Percentiles rank a stretch among this genome's conserved stretches.
Conservation (phyloP, 2,888 invertebrate genomes). For the Bombylius major region DNA sequence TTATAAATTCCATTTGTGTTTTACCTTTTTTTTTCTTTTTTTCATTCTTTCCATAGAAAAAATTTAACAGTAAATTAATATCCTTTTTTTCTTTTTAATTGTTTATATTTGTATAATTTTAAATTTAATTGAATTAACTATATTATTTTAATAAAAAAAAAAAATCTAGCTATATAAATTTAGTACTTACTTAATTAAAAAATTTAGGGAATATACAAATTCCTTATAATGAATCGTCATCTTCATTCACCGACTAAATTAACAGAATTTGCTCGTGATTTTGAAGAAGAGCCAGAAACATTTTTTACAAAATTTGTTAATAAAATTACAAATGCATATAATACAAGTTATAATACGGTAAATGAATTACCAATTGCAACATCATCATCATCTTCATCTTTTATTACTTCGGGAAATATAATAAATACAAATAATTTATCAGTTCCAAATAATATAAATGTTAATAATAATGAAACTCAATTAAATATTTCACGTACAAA, state of each 20-base stretch:
- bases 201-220: too few species aligned
- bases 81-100: too few species aligned
- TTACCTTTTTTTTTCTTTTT: too few species aligned
- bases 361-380: slow-evolving; percentile 27
- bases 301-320: slow-evolving; percentile 34
- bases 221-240: slow-evolving; percentile 41
- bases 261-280: slow-evolving; percentile 58
- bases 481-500: slow-evolving; percentile 7
- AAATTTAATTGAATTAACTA: too few species aligned
- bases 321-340: slow-evolving; percentile 36
- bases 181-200: too few species aligned
- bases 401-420: not conserved
- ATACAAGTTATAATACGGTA: slow-evolving; percentile 34
- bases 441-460: not conserved
- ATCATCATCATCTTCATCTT: not conserved
- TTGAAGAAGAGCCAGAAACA: slow-evolving; percentile 35
- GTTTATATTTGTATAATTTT: too few species aligned
- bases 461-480: not conserved
- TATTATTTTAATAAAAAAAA: not conserved
- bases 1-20: not conserved
- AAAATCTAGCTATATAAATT: too few species aligned
- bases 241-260: slow-evolving; percentile 52
- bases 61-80: too few species aligned
- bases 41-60: not conserved
- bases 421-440: not conserved